phyloP scores from a whole-genome alignment of 64 coral and sea anemone species.

The Porites australiensis region DNA sequence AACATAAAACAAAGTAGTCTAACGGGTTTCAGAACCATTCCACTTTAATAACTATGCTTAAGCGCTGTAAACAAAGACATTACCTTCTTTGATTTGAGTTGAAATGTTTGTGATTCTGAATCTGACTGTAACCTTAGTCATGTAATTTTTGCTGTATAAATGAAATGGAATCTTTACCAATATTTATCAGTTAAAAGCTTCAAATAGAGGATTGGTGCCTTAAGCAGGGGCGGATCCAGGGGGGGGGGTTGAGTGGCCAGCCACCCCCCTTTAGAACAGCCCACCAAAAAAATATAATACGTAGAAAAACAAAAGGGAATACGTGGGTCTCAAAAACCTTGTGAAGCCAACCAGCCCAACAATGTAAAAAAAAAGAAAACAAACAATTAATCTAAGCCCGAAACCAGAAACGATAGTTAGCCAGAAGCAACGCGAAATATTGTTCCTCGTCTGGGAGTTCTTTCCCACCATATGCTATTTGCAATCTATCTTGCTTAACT shows the following conservation, averaged over 20 bases:
- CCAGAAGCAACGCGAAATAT: slow-evolving; percentile 19
- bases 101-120: too few species aligned
- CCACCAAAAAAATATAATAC: slow-evolving; percentile 17
- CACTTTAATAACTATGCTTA: too few species aligned
- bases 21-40: too few species aligned
- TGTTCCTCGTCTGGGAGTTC: slow-evolving; percentile 9
- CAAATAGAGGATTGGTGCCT: too few species aligned
- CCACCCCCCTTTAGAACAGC: slow-evolving; percentile 19
- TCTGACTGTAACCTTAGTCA: too few species aligned
- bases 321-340: slow-evolving; percentile 35
- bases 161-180: too few species aligned
- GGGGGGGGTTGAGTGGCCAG: slow-evolving; percentile 31
- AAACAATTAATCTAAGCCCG: slow-evolving; percentile 6
- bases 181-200: too few species aligned
- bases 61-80: too few species aligned
- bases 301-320: not conserved
- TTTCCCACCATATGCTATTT: slow-evolving; percentile 8
- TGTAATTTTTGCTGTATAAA: too few species aligned
- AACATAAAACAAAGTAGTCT: too few species aligned
- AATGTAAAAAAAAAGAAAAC: too few species aligned
- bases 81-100: too few species aligned
- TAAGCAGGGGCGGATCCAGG: slow-evolving; percentile 37
- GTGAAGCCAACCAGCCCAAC: not conserved
- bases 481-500: slow-evolving; percentile 15
- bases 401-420: slow-evolving; percentile 27